phyloP scores from a whole-genome alignment of 1,140 invertebrate genomes.

The Drosophila ohnishii region DNA sequence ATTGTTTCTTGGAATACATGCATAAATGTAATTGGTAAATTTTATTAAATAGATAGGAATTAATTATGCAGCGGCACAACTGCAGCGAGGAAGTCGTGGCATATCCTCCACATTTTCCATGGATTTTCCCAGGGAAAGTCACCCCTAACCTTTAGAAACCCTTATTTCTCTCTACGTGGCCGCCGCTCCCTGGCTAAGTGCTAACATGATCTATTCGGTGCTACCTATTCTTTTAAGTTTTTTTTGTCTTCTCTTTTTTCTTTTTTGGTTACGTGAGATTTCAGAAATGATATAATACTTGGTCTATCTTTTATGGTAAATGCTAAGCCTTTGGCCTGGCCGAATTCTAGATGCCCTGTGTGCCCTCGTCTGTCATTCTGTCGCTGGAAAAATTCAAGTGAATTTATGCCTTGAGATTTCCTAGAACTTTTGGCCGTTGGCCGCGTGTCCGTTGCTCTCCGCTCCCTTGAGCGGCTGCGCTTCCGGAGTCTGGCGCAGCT shows the following conservation, averaged over 20 bases:
- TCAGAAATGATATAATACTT: conserved; percentile 71
- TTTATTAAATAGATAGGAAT: conserved; percentile 27
- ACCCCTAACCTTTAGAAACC: conserved; percentile 15
- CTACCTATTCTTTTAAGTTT: conserved; percentile 4
- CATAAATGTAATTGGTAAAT: conserved; percentile 8
- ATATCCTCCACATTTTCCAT: conserved; percentile 1
- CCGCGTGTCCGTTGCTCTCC: conserved; percentile 27
- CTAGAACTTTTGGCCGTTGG: conserved; percentile 57
- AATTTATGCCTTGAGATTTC: not conserved
- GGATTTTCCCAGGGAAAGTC: conserved; percentile 1
- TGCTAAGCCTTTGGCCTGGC: conserved; percentile 27
- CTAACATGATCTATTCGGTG: conserved; percentile 33
- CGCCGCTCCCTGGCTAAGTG: conserved; percentile 40
- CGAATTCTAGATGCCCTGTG: conserved; percentile 24
- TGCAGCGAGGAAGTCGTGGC: not conserved
- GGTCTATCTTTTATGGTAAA: conserved; percentile 54
- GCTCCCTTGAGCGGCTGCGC: conserved; percentile 56
- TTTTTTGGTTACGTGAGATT: conserved; percentile 74
- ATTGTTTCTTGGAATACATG: conserved; percentile 27
- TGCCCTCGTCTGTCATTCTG: not conserved
- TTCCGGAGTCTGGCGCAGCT: conserved; percentile 41
- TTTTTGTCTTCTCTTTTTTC: conserved; percentile 19
- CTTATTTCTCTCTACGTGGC: not conserved
- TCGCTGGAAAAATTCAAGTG: not conserved
- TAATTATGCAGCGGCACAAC: conserved; percentile 16